Base-by-base conservation (phyloP, 2,113 vertebrate species). In the Odocoileus hemionus region DNA sequence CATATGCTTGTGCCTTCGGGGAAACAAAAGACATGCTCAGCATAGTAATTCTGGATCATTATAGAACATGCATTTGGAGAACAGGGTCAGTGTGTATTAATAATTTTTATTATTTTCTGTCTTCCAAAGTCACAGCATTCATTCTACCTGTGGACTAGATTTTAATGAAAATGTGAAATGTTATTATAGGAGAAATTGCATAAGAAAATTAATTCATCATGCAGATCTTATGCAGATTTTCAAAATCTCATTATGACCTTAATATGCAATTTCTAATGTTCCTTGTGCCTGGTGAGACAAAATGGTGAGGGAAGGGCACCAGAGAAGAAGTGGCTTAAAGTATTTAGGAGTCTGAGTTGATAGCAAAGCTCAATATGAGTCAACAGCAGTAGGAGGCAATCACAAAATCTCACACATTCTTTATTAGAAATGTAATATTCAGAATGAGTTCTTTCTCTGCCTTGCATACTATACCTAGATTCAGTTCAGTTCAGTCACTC, bases 91-190 rank as follows among this genome's bases (percentile, higher is more conserved):
- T 93, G n/a, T 74, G 36, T 94, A 84, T 74, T 96, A 92, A 88
- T 91, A 97, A 79, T 91, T 94, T 94, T 94, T 89, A 95, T 94
- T 94, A 85, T 91, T 97, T 96, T 93, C 76, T 94, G 52, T 86
- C 78, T 97, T 39, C 57, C 90, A 70, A 86, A 90, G 86, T 97
- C 76, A 95, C 50, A 88, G n/a, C 12, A 64, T 84, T 97, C 83
- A 89, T 96, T 97, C 84, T 87, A 60, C 61, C 90, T 57, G 23
- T 61, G 54, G 82, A 74, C 58, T 88, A 88, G 26, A 96, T 86
- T 96, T 96, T 95, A 98, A 97, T 96, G 58, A 96, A 96, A 97
- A 97, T 85, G 60, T 61, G 57, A 98, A 96, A 90, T 96, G 85
- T 87, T 97, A 94, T 90, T 95, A 90, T 45, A 94, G 47, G 86